Base-by-base conservation (phyloP, 2,113 vertebrate genomes). In the Salvelinus namaycush region DNA sequence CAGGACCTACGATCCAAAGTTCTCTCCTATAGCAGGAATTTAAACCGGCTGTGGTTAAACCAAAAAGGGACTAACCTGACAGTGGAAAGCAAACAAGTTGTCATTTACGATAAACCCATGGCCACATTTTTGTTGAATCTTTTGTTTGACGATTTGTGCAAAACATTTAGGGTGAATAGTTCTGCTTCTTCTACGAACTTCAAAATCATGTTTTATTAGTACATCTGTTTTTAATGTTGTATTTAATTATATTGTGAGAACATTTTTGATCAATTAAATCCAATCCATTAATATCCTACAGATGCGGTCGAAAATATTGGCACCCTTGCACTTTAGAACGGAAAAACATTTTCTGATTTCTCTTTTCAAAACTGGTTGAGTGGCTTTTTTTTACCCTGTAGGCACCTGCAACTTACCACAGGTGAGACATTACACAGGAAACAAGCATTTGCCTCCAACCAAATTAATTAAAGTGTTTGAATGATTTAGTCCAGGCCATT, bases 1-100 rank as follows among this genome's bases (percentile, higher is more conserved):
- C 59, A 81, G 65, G 14, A 26, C 18, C 62, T 74, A 27, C 3
- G 0, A 73, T 81, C 77, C 79, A 79, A 77, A 87, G 76, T 70
- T 84, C 66, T 79, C 9, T 44, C 7, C 39, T 4, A 6, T 54
- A 39, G 51, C 69, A 70, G 8, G 13, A 81, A 51, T 64, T 18
- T 8, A 44, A 14, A 9, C 34, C 0, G 34, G 8, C 34, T 39
- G 34, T 39, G 34, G 39, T 44, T 26, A 66, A 27, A 14, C n/a
- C n/a, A 70, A 44, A 49, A 12, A 7, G 39, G 3, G n/a, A 48
- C 3, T 69, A n/a, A 74, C 39, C 20, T n/a, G 31, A 44, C 1
- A 22, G n/a, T 70, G 44, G 44, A 70, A 77, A 74, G 68, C 48
- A 48, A 73, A 34, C 29, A 44, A 68, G 16, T 9, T 39, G 54